Conservation (phyloP, 2,113 vertebrate species). For the Odontesthes bonariensis region DNA sequence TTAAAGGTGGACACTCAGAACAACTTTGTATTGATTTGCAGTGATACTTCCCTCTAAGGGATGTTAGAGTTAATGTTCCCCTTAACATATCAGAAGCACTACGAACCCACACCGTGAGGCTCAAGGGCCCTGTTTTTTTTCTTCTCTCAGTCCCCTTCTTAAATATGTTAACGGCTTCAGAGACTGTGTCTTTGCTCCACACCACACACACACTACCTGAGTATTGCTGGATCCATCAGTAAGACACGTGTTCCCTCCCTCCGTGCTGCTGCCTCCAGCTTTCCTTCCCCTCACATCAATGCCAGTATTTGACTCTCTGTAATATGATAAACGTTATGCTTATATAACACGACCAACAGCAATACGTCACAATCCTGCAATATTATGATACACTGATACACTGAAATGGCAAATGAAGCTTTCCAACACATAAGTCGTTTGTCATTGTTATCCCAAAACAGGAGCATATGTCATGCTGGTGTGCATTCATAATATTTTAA, state of each 20-base stretch:
- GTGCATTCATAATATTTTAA: slow-evolving; percentile 40
- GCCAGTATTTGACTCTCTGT: slow-evolving; percentile 81
- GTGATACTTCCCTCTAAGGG: not conserved
- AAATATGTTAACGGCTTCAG: slow-evolving; percentile 36
- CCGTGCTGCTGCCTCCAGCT: slow-evolving; percentile 84
- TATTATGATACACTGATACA: not conserved
- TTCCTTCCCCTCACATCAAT: slow-evolving; percentile 84
- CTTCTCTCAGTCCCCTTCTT: not conserved
- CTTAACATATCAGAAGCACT: not conserved
- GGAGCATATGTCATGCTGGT: not conserved
- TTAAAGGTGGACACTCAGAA: not conserved
- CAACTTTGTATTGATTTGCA: not conserved
- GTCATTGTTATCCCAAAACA: slow-evolving; percentile 2
- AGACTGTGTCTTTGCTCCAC: not conserved
- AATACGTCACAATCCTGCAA: not conserved
- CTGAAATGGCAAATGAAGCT: not conserved
- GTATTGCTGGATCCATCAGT: slow-evolving; percentile 85
- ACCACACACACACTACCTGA: slow-evolving; percentile 80
- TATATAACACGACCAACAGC: not conserved
- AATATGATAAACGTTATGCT: slow-evolving; percentile 13
- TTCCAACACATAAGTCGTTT: not conserved
- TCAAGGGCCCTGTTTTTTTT: not conserved
- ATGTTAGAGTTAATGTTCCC: not conserved
- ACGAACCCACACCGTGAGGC: not conserved
- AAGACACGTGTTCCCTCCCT: slow-evolving; percentile 79